These are phyloP conservation scores for Neopipo cinnamomea DNA, from an alignment of 2,113 vertebrate genomes.

Conservation along the genomic window DNA sequence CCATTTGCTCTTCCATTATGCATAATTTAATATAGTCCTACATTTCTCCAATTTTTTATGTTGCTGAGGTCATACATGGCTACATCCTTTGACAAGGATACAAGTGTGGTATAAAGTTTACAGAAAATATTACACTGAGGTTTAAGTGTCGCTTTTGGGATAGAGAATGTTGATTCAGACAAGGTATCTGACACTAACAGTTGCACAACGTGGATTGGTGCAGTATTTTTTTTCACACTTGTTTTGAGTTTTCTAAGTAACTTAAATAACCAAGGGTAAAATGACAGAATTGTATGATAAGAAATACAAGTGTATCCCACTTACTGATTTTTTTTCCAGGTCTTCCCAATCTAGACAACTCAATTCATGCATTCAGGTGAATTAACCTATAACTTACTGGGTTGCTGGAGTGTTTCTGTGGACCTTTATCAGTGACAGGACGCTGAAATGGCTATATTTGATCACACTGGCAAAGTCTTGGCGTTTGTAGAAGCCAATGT, in stretches of 20 bases:
- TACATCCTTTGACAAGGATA: slow-evolving; percentile 17
- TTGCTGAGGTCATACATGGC: background rate
- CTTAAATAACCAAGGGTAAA: background rate
- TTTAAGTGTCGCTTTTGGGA: slow-evolving; percentile 33
- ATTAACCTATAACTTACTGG: background rate
- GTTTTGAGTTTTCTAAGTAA: background rate
- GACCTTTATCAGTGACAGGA: background rate
- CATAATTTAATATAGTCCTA: slow-evolving; percentile 60
- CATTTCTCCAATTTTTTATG: slow-evolving; percentile 38
- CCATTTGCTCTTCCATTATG: slow-evolving; percentile 66
- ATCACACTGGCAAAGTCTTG: background rate
- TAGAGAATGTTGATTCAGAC: slow-evolving; percentile 33
- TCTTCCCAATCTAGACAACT: background rate
- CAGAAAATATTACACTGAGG: slow-evolving; percentile 35
- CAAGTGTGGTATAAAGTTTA: slow-evolving; percentile 39
- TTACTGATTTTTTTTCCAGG: background rate
- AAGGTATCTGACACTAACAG: background rate
- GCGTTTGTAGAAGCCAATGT: background rate
- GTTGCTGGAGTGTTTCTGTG: background rate
- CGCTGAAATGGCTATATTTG: background rate
- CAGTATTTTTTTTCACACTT: background rate
- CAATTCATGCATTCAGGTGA: background rate
- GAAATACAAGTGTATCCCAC: background rate
- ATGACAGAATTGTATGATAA: background rate
- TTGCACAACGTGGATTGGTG: background rate